These are phyloP conservation scores for Trichopoda pennipes DNA, from an alignment of 2,888 invertebrate species.

Conservation along the genomic window DNA sequence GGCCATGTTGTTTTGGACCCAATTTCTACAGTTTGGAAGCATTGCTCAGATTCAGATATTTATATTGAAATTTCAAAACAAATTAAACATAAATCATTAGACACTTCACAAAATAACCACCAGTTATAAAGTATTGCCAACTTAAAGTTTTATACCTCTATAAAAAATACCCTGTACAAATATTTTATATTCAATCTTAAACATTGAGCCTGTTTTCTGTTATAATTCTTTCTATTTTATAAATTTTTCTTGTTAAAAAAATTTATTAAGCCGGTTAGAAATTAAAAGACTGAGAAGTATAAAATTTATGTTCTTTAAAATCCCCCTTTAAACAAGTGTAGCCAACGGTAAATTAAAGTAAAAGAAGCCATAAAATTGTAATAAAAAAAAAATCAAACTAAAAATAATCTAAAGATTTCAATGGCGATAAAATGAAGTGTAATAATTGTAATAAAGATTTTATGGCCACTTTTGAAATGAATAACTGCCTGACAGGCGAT, in stretches of 20 bases:
- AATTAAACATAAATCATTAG: too few species aligned
- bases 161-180: too few species aligned
- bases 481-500: conserved; percentile 16
- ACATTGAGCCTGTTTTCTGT: conserved; percentile 13
- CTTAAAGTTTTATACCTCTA: too few species aligned
- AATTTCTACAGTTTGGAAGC: too few species aligned
- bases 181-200: background rate
- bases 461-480: conserved; percentile 16
- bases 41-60: too few species aligned
- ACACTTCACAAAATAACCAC: too few species aligned
- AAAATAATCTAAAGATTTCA: conserved; percentile 28
- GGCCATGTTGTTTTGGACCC: too few species aligned
- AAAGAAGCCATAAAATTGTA: conserved; percentile 37
- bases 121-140: too few species aligned
- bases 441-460: conserved; percentile 42
- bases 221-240: background rate
- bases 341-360: background rate
- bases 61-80: too few species aligned
- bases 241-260: background rate
- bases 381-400: conserved; percentile 1
- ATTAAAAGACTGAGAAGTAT: background rate
- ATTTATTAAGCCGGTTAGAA: background rate
- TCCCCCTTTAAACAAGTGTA: background rate
- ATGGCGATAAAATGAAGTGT: conserved; percentile 15
- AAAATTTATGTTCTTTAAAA: background rate